A percentile compares a stretch with the other conserved stretches of the same genome.
phyloP scores from a whole-genome alignment of 2,888 invertebrate species.

The Belgica antarctica region DNA sequence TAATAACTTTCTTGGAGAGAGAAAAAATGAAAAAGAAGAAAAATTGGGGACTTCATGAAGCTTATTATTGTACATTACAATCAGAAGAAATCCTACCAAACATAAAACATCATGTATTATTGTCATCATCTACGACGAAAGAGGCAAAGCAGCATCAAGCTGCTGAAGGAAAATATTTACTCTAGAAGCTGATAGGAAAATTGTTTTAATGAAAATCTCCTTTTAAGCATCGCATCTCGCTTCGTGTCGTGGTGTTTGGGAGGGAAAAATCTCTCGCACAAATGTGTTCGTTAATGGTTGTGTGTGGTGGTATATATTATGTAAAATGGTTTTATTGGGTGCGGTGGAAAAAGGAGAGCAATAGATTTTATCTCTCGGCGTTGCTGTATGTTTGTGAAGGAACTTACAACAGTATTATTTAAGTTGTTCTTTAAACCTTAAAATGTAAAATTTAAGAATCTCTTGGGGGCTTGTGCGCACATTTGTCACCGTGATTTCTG shows the following conservation, averaged over 20 bases:
- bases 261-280: background rate
- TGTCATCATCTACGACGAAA: background rate
- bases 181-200: background rate
- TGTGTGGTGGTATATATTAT: constrained; percentile 25
- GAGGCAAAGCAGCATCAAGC: background rate
- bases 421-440: constrained; percentile 10
- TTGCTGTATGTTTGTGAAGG: constrained; percentile 16
- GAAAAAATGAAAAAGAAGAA: background rate
- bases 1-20: background rate
- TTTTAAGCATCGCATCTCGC: background rate
- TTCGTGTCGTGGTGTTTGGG: background rate
- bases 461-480: background rate
- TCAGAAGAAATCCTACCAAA: background rate
- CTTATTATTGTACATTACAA: background rate
- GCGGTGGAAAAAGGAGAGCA: constrained; percentile 30
- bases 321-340: constrained; percentile 42
- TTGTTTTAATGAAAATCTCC: background rate
- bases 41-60: constrained; percentile 2
- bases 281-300: background rate
- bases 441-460: constrained; percentile 8
- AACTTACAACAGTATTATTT: constrained; percentile 35
- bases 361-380: constrained; percentile 27
- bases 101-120: constrained; percentile 10
- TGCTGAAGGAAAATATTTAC: background rate
- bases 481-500: background rate